Percentiles rank a stretch among this genome's conserved stretches.
Conservation (phyloP, 1,140 invertebrate species). For the Trissolcus basalis region DNA sequence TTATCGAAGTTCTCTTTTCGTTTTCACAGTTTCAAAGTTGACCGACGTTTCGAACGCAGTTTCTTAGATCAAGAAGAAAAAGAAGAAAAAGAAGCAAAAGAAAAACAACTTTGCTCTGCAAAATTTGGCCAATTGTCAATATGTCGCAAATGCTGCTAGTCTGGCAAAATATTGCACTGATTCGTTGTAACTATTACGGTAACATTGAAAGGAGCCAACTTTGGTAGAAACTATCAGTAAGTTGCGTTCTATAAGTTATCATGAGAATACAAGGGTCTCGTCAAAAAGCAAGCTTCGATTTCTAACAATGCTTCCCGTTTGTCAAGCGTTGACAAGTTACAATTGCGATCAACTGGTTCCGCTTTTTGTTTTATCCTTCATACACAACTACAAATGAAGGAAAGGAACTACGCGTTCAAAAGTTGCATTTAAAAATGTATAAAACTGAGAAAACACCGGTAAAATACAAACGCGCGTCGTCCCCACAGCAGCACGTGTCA, state of each 20-base stretch:
- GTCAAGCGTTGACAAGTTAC: neutral
- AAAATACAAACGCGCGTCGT: conserved; percentile 19
- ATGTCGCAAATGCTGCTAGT: conserved; percentile 3
- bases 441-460: conserved; percentile 47
- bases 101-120: no score
- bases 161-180: conserved; percentile 34
- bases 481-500: no score
- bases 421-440: conserved; percentile 36
- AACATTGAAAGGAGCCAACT: neutral
- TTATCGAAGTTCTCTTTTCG: conserved; percentile 8
- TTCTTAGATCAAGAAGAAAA: no score
- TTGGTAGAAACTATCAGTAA: neutral
- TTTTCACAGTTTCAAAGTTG: conserved; percentile 6
- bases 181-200: conserved; percentile 21
- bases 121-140: conserved; percentile 2
- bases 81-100: no score
- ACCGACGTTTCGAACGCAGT: conserved; percentile 11
- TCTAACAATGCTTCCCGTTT: no score
- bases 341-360: neutral
- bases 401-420: conserved; percentile 16
- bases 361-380: no score
- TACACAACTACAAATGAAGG: conserved; percentile 20
- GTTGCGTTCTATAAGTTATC: neutral
- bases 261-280: neutral
- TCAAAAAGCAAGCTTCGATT: neutral